A percentile compares a stretch with the other conserved stretches of the same genome.
phyloP scores from a whole-genome alignment of 1,140 invertebrate species.

The Caenorhabditis briggsae region DNA sequence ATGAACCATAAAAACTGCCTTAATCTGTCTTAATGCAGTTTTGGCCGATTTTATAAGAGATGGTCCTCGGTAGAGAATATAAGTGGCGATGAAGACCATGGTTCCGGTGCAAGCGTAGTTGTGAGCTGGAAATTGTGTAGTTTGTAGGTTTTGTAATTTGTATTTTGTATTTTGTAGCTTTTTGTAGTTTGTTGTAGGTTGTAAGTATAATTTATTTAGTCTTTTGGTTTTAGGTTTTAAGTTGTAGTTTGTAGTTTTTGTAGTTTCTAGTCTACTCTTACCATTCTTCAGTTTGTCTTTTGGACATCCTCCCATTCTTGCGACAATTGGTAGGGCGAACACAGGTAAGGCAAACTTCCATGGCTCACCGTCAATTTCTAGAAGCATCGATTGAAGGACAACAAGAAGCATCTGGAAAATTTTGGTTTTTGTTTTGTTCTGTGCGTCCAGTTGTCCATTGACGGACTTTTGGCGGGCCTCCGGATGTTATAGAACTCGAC shows the following conservation, averaged over 20 bases:
- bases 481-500: too few species aligned
- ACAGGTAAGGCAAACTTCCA: constrained; percentile 78
- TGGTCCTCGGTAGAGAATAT: constrained; percentile 80
- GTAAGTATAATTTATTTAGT: too few species aligned
- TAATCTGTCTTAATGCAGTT: constrained; percentile 71
- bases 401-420: constrained; percentile 78
- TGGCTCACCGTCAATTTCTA: constrained; percentile 79
- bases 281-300: constrained; percentile 78
- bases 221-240: too few species aligned
- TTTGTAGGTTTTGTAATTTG: too few species aligned
- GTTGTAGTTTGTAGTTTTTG: too few species aligned
- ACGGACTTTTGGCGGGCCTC: constrained; percentile 53
- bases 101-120: constrained; percentile 79
- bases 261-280: not conserved
- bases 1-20: constrained; percentile 62
- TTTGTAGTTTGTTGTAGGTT: too few species aligned
- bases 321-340: constrained; percentile 80
- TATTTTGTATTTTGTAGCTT: too few species aligned
- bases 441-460: not conserved
- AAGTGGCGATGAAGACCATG: constrained; percentile 79
- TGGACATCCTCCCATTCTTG: constrained; percentile 79
- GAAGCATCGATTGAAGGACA: constrained; percentile 79
- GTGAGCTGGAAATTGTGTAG: constrained; percentile 76
- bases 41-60: constrained; percentile 79
- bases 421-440: not conserved